phyloP scores from a whole-genome alignment of 2,113 vertebrate genomes.

The Empidonax traillii region DNA sequence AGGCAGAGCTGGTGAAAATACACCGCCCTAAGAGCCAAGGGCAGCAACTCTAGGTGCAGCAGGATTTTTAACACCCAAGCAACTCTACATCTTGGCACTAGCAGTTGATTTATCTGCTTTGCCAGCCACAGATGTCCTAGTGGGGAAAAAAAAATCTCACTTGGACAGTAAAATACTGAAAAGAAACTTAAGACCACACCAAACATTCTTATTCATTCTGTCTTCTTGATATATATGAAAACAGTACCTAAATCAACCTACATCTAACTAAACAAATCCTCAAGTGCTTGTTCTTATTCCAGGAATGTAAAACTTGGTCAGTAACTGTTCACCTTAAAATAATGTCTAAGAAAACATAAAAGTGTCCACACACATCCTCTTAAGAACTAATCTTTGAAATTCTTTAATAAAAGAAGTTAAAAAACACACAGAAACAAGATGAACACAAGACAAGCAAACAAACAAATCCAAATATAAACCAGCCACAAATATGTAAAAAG shows the following conservation, averaged over 20 bases:
- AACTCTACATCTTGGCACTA: conserved; percentile 19
- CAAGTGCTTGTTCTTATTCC: neutral
- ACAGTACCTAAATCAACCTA: neutral
- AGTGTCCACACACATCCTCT: neutral
- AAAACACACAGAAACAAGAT: neutral
- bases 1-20: conserved; percentile 33
- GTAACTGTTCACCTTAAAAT: neutral
- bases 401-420: neutral
- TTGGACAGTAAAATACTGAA: neutral
- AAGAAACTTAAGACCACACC: neutral
- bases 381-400: neutral
- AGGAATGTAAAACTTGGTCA: neutral
- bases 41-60: conserved; percentile 46
- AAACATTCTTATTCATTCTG: neutral
- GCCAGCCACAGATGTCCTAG: neutral
- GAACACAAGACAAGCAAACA: neutral
- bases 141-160: neutral
- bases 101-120: neutral
- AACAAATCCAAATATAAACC: neutral
- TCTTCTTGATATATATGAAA: neutral
- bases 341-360: neutral
- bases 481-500: neutral
- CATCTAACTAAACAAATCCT: neutral
- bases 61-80: conserved; percentile 48
- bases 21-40: conserved; percentile 20